Evolutionary conservation across 2,113 vertebrate genomes (phyloP).

Genomic region (Tonatia bakeri): DNA sequence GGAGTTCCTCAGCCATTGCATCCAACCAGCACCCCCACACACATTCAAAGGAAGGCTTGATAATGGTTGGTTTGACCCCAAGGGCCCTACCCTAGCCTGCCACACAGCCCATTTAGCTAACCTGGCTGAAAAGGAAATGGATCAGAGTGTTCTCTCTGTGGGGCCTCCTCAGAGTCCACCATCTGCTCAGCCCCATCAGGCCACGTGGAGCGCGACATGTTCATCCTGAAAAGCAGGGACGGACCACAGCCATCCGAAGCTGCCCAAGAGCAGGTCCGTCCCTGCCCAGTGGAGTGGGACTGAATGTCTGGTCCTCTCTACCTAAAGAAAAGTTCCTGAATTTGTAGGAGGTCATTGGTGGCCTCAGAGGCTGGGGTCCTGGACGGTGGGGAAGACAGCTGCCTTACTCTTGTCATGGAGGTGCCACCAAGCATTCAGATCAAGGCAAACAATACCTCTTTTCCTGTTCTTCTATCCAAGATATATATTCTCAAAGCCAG

Average conservation of each 20-base stretch:
- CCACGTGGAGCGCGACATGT: constrained; percentile 7
- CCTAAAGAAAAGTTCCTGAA: neutral
- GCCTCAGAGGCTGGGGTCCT: neutral
- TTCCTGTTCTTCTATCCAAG: neutral
- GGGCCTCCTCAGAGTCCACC: neutral
- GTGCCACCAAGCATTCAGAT: neutral
- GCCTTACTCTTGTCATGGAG: rapidly evolving
- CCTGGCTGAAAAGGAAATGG: constrained; percentile 9
- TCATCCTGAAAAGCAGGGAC: neutral
- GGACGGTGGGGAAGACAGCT: neutral
- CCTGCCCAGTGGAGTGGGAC: neutral
- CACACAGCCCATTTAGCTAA: neutral
- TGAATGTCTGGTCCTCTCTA: neutral
- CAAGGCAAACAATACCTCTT: neutral
- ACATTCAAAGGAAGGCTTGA: constrained; percentile 12
- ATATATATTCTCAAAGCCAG: neutral
- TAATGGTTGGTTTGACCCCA: constrained; percentile 21
- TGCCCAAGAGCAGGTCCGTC: neutral
- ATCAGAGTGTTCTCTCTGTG: constrained; percentile 19
- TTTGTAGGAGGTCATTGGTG: neutral
- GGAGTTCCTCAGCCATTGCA: neutral
- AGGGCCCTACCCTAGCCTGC: neutral
- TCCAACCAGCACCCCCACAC: neutral
- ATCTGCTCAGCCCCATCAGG: neutral
- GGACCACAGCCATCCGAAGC: constrained; percentile 26